Base-by-base conservation (phyloP, 2,113 vertebrate species). In the Antigone vipio region DNA sequence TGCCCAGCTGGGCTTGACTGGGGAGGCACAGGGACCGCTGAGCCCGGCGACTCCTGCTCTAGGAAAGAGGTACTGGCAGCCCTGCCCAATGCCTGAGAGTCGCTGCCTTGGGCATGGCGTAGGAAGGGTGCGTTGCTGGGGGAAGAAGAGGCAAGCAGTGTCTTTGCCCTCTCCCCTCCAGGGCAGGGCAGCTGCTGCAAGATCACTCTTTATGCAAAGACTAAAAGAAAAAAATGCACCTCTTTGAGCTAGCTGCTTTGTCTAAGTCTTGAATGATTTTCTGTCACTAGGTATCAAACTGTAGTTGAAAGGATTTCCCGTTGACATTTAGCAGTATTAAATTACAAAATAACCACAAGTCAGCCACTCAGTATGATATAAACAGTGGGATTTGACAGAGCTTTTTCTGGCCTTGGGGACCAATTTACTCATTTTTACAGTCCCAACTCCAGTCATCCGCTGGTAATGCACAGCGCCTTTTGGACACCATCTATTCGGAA, bases 321-420 rank as follows among this genome's bases (percentile, higher is more conserved):
- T 96, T 97, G 98, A 98, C 97, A 97, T 97, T 97, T 97, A 97
- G 97, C 96, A 94, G 96, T 96, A 97, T 98, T 97, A 97, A 97
- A 98, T 97, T 97, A 98, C 97, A 97, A 98, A 97, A 97, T 96
- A 96, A 97, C 97, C 96, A 98, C 96, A 98, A 98, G 97, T 96
- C 95, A 96, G 97, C 86, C 96, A 96, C 97, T 97, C 96, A 96
- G 96, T 97, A 97, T 96, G 97, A 97, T 94, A 95, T 97, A 97
- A 97, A 97, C 96, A 97, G 97, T 97, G 96, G 96, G 96, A 97
- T 96, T 97, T 97, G 97, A 97, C 97, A 97, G 95, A 97, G 96
- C 85, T 94, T 94, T 96, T 97, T 96, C 95, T 95, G 95, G 97
- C 98, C 98, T 97, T 95, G 92, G 98, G 97, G 97, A 98, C 97